Conservation (phyloP, 37 sponge, comb jelly and placozoan species). For the Hexactinellida sp. region DNA sequence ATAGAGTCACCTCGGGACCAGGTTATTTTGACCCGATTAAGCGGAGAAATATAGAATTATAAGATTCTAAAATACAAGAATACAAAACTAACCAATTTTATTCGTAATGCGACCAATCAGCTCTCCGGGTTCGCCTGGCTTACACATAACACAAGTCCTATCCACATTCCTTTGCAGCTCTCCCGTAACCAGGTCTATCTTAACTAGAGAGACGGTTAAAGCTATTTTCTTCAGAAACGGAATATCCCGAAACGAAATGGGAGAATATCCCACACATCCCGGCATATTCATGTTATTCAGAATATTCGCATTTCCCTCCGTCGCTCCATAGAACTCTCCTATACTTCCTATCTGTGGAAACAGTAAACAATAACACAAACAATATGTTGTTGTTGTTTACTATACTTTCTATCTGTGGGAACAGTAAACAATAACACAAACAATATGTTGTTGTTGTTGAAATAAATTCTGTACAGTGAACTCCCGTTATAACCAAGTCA, state of each 20-base stretch:
- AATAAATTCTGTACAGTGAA: not conserved
- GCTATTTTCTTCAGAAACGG: slow-evolving; percentile 2
- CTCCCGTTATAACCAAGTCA: no score
- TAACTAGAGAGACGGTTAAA: slow-evolving; percentile 23
- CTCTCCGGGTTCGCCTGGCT: slow-evolving; percentile 40
- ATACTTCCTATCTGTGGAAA: slow-evolving; percentile 31
- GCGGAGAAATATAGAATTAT: no score
- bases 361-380: not conserved
- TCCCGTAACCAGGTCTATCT: slow-evolving; percentile 40
- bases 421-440: not conserved
- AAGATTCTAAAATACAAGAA: not conserved
- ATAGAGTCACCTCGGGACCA: no score
- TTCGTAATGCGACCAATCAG: slow-evolving; percentile 28
- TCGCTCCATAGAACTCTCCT: slow-evolving; percentile 75
- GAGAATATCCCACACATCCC: slow-evolving; percentile 32
- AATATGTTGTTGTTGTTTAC: slow-evolving; percentile 44
- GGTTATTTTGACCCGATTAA: no score
- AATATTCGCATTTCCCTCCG: slow-evolving; percentile 49
- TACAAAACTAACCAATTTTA: not conserved
- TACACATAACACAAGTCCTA: slow-evolving; percentile 28
- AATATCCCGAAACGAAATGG: not conserved
- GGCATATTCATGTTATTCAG: slow-evolving; percentile 17
- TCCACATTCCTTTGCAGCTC: slow-evolving; percentile 34
- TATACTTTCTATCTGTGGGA: slow-evolving; percentile 31
- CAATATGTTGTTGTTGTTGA: no score